Evolutionary conservation across 2,888 invertebrate genomes (phyloP), one percentile per base, ranked within the genome.

Genomic region (Oxytorus armatus): DNA sequence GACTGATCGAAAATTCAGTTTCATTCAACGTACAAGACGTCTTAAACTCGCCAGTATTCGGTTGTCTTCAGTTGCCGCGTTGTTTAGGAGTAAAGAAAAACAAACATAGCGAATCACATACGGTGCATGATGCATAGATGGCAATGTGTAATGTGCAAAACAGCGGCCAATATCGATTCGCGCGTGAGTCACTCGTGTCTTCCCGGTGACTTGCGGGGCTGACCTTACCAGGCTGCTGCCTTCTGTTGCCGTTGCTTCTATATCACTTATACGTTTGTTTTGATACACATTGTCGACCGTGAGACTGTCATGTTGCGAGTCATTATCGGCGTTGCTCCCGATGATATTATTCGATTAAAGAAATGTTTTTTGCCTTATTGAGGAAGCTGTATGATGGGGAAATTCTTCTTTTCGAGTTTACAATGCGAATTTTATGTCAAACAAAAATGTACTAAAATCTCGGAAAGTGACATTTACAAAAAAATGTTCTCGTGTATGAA

Each of bases 141-240:
- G 61, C 23, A 16, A 70, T 53, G 16, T 14, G 57, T 68, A 73
- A 73, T 70, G 63, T 49, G 59, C 55, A 57, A 69, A 59, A 74
- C 72, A 72, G 57, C 72, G 73, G 53, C 51, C 63, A 76, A 84
- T 74, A 81, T 81, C 82, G 81, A 82, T 81, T 81, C 72, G 75
- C 53, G 66, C 33, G 68, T 82, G 79, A 81, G 63, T 84, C 76
- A 81, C 76, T 78, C 63, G 39, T 65, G 76, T 82, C 78, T 79
- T 82, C 77, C 81, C 77, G 72, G 72, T 81, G 75, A 78, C 65
- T 81, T 75, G 81, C 59, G 51, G 49, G 79, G 74, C 82, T 84
- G 82, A 84, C 82, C 82, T 82, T 84, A 84, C 84, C 82, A 77
- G 81, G 78, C 59, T 61, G 53, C 29, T 78, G 72, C 55, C 68